A percentile compares a stretch with the other conserved stretches of the same genome.
phyloP scores from a whole-genome alignment of 2,888 invertebrate species.

The Zonitis immaculata region DNA sequence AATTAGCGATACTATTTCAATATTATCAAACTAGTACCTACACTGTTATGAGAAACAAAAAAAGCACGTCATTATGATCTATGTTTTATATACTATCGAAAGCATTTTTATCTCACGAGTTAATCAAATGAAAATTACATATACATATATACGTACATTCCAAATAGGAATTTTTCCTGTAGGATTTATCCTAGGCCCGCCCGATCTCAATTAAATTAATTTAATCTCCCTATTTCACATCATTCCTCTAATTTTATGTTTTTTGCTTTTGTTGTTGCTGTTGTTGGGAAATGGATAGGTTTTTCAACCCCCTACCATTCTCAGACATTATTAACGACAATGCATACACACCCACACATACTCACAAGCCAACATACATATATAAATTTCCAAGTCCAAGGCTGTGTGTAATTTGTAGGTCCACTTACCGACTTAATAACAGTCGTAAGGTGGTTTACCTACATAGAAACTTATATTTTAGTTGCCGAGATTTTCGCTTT shows the following conservation, averaged over 20 bases:
- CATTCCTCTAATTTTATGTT: not conserved
- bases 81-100: not conserved
- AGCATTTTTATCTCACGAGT: not conserved
- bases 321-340: conserved; percentile 14
- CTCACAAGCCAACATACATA: not conserved
- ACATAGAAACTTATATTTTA: conserved; percentile 28
- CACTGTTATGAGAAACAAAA: too few species aligned
- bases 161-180: conserved; percentile 13
- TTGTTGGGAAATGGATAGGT: not conserved
- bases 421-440: conserved; percentile 34
- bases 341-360: too few species aligned
- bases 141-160: conserved; percentile 9
- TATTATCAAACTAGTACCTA: too few species aligned
- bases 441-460: conserved; percentile 34
- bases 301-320: not conserved
- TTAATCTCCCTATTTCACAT: conserved; percentile 3
- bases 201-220: conserved; percentile 13
- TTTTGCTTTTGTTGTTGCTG: not conserved
- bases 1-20: conserved; percentile 29
- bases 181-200: conserved; percentile 11
- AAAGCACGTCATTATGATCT: conserved; percentile 10
- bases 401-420: conserved; percentile 31
- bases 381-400: conserved; percentile 12
- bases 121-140: conserved; percentile 8
- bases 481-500: conserved; percentile 8